These are phyloP conservation scores for Synaphobranchus kaupii DNA, from an alignment of 2,797 vertebrate species.

Conservation along the genomic window DNA sequence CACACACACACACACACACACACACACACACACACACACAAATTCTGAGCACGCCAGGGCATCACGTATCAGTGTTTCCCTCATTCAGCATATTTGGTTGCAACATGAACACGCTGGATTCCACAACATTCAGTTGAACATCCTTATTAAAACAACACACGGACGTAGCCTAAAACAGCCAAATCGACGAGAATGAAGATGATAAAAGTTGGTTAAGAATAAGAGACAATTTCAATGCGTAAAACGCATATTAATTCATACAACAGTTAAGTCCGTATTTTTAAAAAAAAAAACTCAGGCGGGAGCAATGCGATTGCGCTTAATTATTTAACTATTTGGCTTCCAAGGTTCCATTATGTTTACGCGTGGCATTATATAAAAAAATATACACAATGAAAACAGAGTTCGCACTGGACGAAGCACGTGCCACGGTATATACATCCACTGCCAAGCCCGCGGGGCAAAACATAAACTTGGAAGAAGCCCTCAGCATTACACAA, in stretches of 20 bases:
- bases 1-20: not conserved
- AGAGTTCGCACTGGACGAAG: not conserved
- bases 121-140: not conserved
- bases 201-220: not conserved
- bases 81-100: slow-evolving; percentile 10
- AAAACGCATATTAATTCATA: not conserved
- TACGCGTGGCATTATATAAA: not conserved
- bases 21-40: slow-evolving; percentile 8
- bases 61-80: slow-evolving; percentile 14
- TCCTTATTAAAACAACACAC: not conserved
- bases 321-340: not conserved
- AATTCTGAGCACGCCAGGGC: not conserved
- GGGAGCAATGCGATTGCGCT: not conserved
- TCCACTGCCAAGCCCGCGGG: not conserved
- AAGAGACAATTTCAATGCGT: not conserved
- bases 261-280: not conserved
- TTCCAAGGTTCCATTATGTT: not conserved
- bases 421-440: slow-evolving; percentile 3
- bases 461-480: not conserved
- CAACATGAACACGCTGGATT: slow-evolving; percentile 8
- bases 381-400: not conserved
- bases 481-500: not conserved
- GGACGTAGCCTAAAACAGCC: not conserved
- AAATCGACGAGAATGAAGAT: not conserved
- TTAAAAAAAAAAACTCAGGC: not conserved